Conservation (phyloP, 2,888 invertebrate genomes). For the Kryphioiulus occultus region DNA sequence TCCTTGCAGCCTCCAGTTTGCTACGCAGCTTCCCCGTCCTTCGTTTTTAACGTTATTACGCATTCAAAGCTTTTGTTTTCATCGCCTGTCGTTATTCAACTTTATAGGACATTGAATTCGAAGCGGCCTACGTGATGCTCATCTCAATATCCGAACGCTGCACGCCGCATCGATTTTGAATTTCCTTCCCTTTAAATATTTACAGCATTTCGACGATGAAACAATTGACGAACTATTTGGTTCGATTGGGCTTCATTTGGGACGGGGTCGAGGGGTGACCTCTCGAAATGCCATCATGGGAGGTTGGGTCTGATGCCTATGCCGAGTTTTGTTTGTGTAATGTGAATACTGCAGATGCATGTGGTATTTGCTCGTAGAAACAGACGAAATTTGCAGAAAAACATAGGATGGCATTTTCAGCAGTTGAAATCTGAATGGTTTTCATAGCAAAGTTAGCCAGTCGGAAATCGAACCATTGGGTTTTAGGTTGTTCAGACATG, state of each 20-base stretch:
- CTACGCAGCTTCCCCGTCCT: neutral
- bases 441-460: no score
- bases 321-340: no score
- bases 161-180: neutral
- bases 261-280: neutral
- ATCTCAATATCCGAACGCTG: neutral
- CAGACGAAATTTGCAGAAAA: no score
- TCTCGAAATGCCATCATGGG: neutral
- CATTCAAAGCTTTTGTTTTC: neutral
- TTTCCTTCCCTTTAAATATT: neutral
- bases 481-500: no score
- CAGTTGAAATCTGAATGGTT: no score
- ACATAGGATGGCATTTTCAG: no score
- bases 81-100: neutral
- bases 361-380: no score
- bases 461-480: no score
- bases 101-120: neutral
- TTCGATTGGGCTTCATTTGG: neutral
- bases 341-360: no score
- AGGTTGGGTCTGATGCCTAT: neutral
- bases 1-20: neutral
- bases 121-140: neutral
- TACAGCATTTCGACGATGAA: neutral
- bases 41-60: neutral
- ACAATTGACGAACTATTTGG: neutral